Conservation (phyloP, 35 echinoderm and acorn worm species). For the Antedon bifida region DNA sequence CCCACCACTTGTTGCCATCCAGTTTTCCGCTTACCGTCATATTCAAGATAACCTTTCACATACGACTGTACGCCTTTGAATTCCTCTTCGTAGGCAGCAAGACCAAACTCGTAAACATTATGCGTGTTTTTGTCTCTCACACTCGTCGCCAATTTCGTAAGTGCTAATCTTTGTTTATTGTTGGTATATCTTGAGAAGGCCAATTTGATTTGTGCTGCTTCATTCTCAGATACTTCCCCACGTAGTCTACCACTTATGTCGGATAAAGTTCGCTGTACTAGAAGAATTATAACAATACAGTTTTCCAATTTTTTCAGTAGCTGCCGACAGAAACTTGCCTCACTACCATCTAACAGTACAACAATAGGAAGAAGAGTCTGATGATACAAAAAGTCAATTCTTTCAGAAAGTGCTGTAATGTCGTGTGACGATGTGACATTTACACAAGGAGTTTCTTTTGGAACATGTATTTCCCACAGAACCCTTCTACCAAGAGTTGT, state of each 20-base stretch:
- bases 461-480: constrained; percentile 26
- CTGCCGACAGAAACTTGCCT: background rate
- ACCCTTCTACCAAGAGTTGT: constrained; percentile 26
- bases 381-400: constrained; percentile 6
- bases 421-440: background rate
- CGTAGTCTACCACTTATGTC: too few relatives aligned
- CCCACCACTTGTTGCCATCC: constrained; percentile 17
- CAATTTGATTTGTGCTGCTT: constrained; percentile 1
- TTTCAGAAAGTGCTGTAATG: background rate
- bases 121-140: background rate
- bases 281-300: constrained; percentile 9
- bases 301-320: constrained; percentile 9
- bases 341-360: constrained; percentile 18
- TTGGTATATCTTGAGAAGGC: background rate
- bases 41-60: constrained; percentile 12
- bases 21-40: too few relatives aligned
- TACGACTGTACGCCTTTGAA: constrained; percentile 17
- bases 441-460: background rate
- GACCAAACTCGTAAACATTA: constrained; percentile 29
- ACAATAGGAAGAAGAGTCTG: constrained; percentile 21
- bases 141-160: background rate
- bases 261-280: constrained; percentile 6
- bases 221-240: constrained; percentile 2
- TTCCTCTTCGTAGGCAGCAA: constrained; percentile 2
- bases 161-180: background rate